phyloP scores from a whole-genome alignment of 2,888 invertebrate species.

The Phyllotreta cruciferae region DNA sequence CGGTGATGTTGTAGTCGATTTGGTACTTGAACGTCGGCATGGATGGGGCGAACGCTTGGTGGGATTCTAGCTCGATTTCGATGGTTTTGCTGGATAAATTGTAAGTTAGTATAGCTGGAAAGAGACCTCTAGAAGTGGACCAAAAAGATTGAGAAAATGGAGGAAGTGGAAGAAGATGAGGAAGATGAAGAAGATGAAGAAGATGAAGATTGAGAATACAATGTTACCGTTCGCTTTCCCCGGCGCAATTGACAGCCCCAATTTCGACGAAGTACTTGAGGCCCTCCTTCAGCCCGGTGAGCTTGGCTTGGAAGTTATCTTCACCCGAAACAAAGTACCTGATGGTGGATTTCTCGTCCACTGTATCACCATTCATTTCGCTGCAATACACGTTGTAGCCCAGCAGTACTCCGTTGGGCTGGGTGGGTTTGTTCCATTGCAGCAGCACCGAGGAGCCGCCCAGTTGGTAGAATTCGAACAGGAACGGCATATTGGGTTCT shows the following conservation, averaged over 20 bases:
- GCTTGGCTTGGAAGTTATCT: slow-evolving; percentile 50
- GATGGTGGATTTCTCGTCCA: slow-evolving; percentile 46
- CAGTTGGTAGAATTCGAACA: slow-evolving; percentile 49
- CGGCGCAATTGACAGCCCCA: slow-evolving; percentile 52
- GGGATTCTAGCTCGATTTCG: slow-evolving; percentile 47
- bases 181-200: too few relatives aligned
- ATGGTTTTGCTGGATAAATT: slow-evolving; percentile 46
- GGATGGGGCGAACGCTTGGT: slow-evolving; percentile 46
- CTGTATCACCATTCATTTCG: slow-evolving; percentile 44
- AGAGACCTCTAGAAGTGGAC: too few relatives aligned
- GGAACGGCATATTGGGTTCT: slow-evolving; percentile 50
- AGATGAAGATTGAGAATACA: too few relatives aligned
- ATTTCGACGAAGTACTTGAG: slow-evolving; percentile 49
- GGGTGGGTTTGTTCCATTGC: slow-evolving; percentile 51
- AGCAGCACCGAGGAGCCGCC: slow-evolving; percentile 48
- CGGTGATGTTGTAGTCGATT: slow-evolving; percentile 47
- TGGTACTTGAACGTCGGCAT: slow-evolving; percentile 50
- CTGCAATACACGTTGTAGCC: slow-evolving; percentile 52
- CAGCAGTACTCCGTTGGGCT: slow-evolving; percentile 50
- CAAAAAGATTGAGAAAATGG: too few relatives aligned
- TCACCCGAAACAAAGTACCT: slow-evolving; percentile 47
- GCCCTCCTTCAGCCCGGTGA: slow-evolving; percentile 48
- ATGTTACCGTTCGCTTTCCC: slow-evolving; percentile 52
- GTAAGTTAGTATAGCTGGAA: not conserved
- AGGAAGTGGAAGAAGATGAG: too few relatives aligned